Evolutionary conservation across 2,888 invertebrate genomes (phyloP).

Genomic region (Tanypteryx hageni): DNA sequence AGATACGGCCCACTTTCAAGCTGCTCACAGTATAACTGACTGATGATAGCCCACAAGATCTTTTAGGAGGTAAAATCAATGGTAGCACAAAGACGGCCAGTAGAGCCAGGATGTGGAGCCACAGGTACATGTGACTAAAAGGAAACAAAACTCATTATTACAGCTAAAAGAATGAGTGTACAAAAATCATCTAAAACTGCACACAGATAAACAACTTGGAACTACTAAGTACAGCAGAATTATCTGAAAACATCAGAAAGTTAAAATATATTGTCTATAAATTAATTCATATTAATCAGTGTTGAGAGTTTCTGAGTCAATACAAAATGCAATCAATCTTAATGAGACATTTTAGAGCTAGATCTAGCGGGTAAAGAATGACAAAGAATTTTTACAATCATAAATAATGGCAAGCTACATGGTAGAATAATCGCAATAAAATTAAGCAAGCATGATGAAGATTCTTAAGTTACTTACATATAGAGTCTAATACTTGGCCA

Average conservation of each 20-base stretch:
- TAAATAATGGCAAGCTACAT: background rate
- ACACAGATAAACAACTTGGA: too few species aligned
- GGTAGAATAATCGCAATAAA: background rate
- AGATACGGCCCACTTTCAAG: slow-evolving; percentile 19
- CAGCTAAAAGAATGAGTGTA: background rate
- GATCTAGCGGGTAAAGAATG: too few species aligned
- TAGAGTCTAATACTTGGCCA: slow-evolving; percentile 86
- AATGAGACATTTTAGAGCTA: too few species aligned
- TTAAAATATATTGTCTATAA: too few species aligned
- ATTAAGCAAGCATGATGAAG: background rate
- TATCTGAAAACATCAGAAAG: too few species aligned
- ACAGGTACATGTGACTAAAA: slow-evolving; percentile 75
- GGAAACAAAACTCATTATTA: slow-evolving; percentile 65
- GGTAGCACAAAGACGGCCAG: slow-evolving; percentile 73
- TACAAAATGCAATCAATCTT: too few species aligned
- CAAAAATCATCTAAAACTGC: too few species aligned
- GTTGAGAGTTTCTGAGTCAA: too few species aligned
- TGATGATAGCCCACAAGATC: background rate
- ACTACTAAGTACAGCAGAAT: too few species aligned
- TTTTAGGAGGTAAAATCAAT: slow-evolving; percentile 69
- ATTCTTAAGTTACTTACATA: slow-evolving; percentile 80
- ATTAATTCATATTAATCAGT: too few species aligned
- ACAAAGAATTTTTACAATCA: background rate
- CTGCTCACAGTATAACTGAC: background rate
- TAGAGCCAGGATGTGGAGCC: slow-evolving; percentile 74